Percentiles rank a stretch among this genome's conserved stretches.
Evolutionary conservation across 2,888 invertebrate species (phyloP).

Genomic region (Cenopis cana): DNA sequence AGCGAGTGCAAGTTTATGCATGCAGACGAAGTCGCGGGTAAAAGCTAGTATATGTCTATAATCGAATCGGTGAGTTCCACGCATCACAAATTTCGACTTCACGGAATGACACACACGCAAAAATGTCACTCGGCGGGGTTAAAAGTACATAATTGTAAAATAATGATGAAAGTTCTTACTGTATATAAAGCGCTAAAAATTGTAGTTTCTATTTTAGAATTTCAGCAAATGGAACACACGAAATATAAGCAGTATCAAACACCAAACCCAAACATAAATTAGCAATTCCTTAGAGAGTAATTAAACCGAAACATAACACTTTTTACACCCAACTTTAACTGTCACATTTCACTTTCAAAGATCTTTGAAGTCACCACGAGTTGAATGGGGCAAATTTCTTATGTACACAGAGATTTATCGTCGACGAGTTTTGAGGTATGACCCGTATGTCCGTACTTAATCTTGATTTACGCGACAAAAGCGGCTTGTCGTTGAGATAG

Average conservation of each 20-base stretch:
- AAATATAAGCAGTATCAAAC: constrained; percentile 10
- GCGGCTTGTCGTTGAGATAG: constrained; percentile 67
- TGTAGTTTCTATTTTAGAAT: background rate
- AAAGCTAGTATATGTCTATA: too few relatives aligned
- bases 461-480: constrained; percentile 79
- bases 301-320: constrained; percentile 38
- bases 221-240: constrained; percentile 14
- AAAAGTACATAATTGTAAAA: too few relatives aligned
- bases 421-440: constrained; percentile 75
- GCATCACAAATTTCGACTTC: too few relatives aligned
- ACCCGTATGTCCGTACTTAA: constrained; percentile 73
- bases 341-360: constrained; percentile 62
- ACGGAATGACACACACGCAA: too few relatives aligned
- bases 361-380: constrained; percentile 75
- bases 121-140: too few relatives aligned
- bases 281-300: constrained; percentile 51
- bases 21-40: too few relatives aligned
- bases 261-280: constrained; percentile 56
- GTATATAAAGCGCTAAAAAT: background rate
- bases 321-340: constrained; percentile 52
- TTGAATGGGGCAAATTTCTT: constrained; percentile 77
- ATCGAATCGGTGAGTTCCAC: too few relatives aligned
- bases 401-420: constrained; percentile 76
- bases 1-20: too few relatives aligned
- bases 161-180: background rate